Evolutionary conservation across 2,888 invertebrate species (phyloP).

Genomic region (Volucella zonaria): DNA sequence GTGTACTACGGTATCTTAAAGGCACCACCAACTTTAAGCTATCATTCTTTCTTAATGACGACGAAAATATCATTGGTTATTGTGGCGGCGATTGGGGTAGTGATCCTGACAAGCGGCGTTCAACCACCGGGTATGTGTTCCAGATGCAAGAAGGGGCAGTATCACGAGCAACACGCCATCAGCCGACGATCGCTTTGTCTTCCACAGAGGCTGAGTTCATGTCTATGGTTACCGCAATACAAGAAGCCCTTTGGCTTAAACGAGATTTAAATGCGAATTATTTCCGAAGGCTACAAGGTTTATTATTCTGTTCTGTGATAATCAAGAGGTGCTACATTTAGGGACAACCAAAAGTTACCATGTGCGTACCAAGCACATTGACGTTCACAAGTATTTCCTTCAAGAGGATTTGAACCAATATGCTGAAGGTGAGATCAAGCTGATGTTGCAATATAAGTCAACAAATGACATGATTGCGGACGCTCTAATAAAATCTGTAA

Average conservation of each 20-base stretch:
- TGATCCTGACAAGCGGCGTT: no score
- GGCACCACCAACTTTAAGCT: conserved; percentile 20
- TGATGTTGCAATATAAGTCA: not conserved
- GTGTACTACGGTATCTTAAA: no score
- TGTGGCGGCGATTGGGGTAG: not conserved
- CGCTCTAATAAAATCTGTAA: no score
- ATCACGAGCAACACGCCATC: conserved; percentile 27
- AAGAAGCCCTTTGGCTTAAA: conserved; percentile 20
- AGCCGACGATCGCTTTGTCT: no score
- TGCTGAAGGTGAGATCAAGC: not conserved
- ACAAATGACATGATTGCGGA: no score
- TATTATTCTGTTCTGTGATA: not conserved
- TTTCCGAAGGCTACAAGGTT: conserved; percentile 18
- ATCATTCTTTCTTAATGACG: not conserved
- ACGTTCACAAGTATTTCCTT: conserved; percentile 55
- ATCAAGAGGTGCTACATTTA: not conserved
- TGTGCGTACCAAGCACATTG: conserved; percentile 62
- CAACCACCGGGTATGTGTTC: no score
- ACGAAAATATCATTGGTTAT: conserved; percentile 9
- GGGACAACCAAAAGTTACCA: conserved; percentile 45
- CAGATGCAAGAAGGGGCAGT: not conserved
- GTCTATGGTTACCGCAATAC: not conserved
- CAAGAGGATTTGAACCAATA: conserved; percentile 18
- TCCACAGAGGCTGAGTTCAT: not conserved
- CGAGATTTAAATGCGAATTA: conserved; percentile 17